phyloP scores from a whole-genome alignment of 2,113 vertebrate genomes.

The Corynorhinus townsendii region DNA sequence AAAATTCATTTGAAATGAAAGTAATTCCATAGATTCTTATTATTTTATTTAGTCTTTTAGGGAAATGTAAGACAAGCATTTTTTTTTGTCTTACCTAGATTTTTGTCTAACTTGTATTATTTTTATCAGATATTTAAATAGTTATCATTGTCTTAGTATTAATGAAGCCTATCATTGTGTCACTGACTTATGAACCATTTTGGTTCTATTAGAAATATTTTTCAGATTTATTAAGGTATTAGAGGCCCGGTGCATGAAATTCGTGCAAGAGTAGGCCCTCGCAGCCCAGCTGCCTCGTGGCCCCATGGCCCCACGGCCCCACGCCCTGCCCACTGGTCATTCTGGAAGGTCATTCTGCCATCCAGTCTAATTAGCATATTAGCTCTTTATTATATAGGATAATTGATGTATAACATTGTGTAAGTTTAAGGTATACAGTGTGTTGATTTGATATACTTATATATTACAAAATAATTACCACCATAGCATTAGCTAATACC shows the following conservation, averaged over 20 bases:
- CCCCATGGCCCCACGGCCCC: too few relatives aligned
- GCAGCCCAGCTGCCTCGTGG: too few relatives aligned
- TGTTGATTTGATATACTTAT: background rate
- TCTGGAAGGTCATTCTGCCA: too few relatives aligned
- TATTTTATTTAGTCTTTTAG: background rate
- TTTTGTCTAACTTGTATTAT: background rate
- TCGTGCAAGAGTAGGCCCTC: too few relatives aligned
- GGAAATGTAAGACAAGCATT: background rate
- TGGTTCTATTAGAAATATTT: background rate
- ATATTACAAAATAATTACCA: background rate
- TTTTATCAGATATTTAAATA: background rate
- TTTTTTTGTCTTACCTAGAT: conserved; percentile 19
- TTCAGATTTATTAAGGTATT: background rate
- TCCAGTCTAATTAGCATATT: too few relatives aligned
- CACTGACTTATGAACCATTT: conserved; percentile 1
- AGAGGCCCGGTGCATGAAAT: too few relatives aligned
- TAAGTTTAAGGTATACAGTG: background rate
- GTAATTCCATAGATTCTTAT: background rate
- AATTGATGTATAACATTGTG: background rate
- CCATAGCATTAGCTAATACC: background rate
- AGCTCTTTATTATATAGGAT: too few relatives aligned
- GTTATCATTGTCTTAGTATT: background rate
- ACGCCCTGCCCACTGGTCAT: too few relatives aligned
- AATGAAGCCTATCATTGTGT: background rate
- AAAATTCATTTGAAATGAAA: background rate